Conservation (phyloP, 2,797 vertebrate genomes). For the Phrynocephalus vlangalii region DNA sequence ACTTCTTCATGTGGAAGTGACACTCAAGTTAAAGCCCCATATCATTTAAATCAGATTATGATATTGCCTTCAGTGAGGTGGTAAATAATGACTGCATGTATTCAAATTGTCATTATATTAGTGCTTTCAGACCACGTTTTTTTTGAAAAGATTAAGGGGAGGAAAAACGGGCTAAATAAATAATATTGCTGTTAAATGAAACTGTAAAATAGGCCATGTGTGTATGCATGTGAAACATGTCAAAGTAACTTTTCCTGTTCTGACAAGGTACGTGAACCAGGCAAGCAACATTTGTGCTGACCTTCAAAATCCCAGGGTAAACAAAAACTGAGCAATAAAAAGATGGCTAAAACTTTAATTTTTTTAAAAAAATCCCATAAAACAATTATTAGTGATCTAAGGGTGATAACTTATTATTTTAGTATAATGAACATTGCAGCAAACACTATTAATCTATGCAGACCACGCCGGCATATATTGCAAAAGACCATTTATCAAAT, state of each 20-base stretch:
- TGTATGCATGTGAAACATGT: not conserved
- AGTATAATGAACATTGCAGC: conserved; percentile 1
- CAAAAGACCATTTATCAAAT: conserved; percentile 34
- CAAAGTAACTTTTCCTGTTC: not conserved
- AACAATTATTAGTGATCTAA: not conserved
- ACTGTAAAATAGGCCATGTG: not conserved
- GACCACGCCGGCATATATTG: not conserved
- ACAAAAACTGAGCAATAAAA: not conserved
- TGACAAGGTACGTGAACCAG: not conserved
- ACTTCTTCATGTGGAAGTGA: not conserved
- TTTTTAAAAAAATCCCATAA: conserved; percentile 10
- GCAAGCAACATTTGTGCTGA: not conserved
- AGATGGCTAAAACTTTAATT: not conserved
- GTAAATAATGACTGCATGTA: conserved; percentile 13
- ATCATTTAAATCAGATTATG: not conserved
- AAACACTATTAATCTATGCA: conserved; percentile 30
- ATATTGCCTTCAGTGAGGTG: not conserved
- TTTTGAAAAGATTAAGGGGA: not conserved
- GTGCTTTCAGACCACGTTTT: not conserved
- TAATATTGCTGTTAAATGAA: not conserved
- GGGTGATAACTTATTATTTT: not conserved
- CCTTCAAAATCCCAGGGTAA: not conserved
- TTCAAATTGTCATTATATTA: conserved; percentile 1
- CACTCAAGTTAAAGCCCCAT: not conserved
- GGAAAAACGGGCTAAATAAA: conserved; percentile 2